phyloP scores from a whole-genome alignment of 92 coral and sea anemone species.

The Epizoanthus scotinus region DNA sequence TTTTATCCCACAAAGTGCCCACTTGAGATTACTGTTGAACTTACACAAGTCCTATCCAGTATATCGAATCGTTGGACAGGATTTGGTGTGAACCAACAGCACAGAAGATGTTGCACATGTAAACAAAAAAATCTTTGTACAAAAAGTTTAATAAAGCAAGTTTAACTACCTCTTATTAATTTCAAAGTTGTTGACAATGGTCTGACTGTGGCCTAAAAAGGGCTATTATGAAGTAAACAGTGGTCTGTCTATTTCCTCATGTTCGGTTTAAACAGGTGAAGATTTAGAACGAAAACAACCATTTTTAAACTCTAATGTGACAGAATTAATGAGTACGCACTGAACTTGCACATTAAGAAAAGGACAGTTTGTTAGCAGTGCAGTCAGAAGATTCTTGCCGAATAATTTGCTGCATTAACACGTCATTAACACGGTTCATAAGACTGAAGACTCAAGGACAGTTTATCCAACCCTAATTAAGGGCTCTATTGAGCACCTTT shows the following conservation, averaged over 20 bases:
- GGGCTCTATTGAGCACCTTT: constrained; percentile 11
- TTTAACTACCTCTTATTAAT: constrained; percentile 2
- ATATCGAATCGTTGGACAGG: not conserved
- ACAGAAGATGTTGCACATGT: not conserved
- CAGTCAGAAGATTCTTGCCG: not conserved
- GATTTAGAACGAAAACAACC: not conserved
- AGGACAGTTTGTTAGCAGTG: not conserved
- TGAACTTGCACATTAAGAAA: not conserved
- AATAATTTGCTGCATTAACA: not conserved
- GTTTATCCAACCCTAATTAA: constrained; percentile 16
- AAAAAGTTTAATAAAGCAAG: constrained; percentile 28
- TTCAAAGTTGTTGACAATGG: not conserved
- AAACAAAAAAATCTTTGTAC: not conserved
- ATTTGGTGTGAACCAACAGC: not conserved
- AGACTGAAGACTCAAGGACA: not conserved
- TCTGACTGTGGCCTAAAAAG: constrained; percentile 24
- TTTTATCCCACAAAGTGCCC: not conserved
- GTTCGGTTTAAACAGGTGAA: constrained; percentile 8
- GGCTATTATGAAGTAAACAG: constrained; percentile 8
- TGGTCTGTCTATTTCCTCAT: constrained; percentile 2
- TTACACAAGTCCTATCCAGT: not conserved
- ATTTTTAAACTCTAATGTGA: not conserved
- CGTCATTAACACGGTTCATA: not conserved
- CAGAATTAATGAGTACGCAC: not conserved
- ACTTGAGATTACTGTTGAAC: not conserved